A percentile compares a stretch with the other conserved stretches of the same genome.
phyloP scores from a whole-genome alignment of 2,797 vertebrate genomes.

The Amblyraja radiata region DNA sequence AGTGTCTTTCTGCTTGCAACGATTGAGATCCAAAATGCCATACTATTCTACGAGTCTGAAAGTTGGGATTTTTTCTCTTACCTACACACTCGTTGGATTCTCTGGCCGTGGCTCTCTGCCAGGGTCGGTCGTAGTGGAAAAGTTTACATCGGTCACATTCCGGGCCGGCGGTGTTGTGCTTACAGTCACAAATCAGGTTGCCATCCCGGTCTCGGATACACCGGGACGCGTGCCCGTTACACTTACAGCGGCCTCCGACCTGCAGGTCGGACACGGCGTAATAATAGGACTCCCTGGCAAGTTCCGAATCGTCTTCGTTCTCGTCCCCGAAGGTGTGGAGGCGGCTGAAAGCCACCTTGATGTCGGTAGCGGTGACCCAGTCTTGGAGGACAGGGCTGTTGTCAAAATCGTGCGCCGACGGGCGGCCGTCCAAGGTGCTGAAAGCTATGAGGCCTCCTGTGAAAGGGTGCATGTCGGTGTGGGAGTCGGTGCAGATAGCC shows the following conservation, averaged over 20 bases:
- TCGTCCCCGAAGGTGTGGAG: constrained; percentile 95
- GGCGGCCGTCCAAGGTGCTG: constrained; percentile 95
- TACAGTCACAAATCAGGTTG: constrained; percentile 90
- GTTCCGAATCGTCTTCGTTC: constrained; percentile 93
- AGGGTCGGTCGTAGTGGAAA: constrained; percentile 96
- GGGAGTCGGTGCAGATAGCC: constrained; percentile 96
- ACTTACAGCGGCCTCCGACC: constrained; percentile 95
- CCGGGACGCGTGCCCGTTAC: constrained; percentile 93
- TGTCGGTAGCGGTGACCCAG: constrained; percentile 98
- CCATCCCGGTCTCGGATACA: constrained; percentile 85
- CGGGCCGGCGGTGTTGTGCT: constrained; percentile 92
- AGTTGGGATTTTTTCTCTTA: constrained; percentile 59
- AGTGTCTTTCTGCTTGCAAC: too few relatives aligned
- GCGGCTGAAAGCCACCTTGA: constrained; percentile 89
- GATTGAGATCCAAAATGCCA: too few relatives aligned
- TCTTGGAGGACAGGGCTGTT: constrained; percentile 97
- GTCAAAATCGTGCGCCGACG: constrained; percentile 97
- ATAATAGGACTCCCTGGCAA: constrained; percentile 92
- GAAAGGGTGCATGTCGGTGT: constrained; percentile 92
- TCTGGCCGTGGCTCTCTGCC: constrained; percentile 91
- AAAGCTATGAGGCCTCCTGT: constrained; percentile 94
- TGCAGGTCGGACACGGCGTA: constrained; percentile 96
- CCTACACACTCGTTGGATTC: constrained; percentile 97
- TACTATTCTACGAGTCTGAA: too few relatives aligned
- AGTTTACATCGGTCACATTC: constrained; percentile 98